These are phyloP conservation scores for Microplitis manilae DNA, from an alignment of 2,888 invertebrate species.

Conservation along the genomic window DNA sequence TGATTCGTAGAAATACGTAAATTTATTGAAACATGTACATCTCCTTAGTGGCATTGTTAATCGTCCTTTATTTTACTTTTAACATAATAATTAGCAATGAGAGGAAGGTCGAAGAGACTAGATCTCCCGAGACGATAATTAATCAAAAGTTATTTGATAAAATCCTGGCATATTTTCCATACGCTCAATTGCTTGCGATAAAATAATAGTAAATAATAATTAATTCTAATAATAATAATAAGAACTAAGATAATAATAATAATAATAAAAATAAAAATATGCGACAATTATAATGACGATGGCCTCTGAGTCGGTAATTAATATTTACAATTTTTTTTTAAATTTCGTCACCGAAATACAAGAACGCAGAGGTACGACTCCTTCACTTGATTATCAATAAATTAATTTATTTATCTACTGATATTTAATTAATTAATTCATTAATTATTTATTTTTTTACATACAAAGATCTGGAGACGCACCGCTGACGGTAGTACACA, in stretches of 20 bases:
- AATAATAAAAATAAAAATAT: slow-evolving; percentile 2
- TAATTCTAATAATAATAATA: slow-evolving; percentile 14
- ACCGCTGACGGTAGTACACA: slow-evolving; percentile 16
- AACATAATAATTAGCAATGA: slow-evolving; percentile 32
- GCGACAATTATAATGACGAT: slow-evolving; percentile 43
- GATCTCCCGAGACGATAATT: not conserved
- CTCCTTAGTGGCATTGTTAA: slow-evolving; percentile 53
- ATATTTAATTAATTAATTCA: not conserved
- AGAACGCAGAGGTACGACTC: not conserved
- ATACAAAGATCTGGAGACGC: slow-evolving; percentile 1
- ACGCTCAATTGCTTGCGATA: not conserved
- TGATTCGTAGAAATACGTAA: slow-evolving; percentile 69
- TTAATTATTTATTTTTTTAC: not conserved
- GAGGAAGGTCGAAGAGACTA: slow-evolving; percentile 31
- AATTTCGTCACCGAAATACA: not conserved
- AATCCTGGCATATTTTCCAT: not conserved
- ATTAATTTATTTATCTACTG: not conserved
- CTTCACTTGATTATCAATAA: slow-evolving; percentile 2
- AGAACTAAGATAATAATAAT: not conserved
- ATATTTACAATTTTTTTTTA: slow-evolving; percentile 26
- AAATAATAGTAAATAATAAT: slow-evolving; percentile 21
- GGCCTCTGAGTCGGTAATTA: slow-evolving; percentile 36
- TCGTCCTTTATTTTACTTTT: slow-evolving; percentile 53
- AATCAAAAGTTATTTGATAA: not conserved
- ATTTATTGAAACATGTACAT: slow-evolving; percentile 71